Evolutionary conservation across 1,140 invertebrate species (phyloP).

Genomic region (Theocolax elegans): DNA sequence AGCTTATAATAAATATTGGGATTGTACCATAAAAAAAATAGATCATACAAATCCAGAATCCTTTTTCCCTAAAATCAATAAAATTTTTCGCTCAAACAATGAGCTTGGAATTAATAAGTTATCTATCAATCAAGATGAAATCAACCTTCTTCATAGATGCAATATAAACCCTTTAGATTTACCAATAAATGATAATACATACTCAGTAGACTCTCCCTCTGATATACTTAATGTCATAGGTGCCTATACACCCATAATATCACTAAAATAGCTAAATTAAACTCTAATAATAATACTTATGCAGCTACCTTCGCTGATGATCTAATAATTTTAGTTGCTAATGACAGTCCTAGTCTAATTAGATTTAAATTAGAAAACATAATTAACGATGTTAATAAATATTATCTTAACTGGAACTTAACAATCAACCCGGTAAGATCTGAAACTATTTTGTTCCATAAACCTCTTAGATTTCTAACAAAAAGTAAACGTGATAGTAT

Average conservation of each 20-base stretch:
- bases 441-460: too few species aligned
- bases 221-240: conserved; percentile 27
- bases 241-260: conserved; percentile 39
- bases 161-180: background rate
- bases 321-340: conserved; percentile 18
- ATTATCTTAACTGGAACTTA: conserved; percentile 32
- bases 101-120: background rate
- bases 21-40: background rate
- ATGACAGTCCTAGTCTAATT: background rate
- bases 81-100: background rate
- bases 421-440: too few species aligned
- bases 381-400: conserved; percentile 19
- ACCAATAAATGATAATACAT: background rate
- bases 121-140: background rate
- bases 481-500: conserved; percentile 10
- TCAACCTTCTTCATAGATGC: background rate
- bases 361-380: conserved; percentile 17
- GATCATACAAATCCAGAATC: background rate
- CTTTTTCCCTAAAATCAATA: conserved; percentile 2
- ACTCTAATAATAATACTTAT: background rate
- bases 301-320: conserved; percentile 29
- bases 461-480: too few species aligned
- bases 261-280: conserved; percentile 13
- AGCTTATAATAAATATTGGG: background rate
- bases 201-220: conserved; percentile 38